These are phyloP conservation scores for Colletes gigas DNA, from an alignment of 1,140 invertebrate species.

Conservation along the genomic window DNA sequence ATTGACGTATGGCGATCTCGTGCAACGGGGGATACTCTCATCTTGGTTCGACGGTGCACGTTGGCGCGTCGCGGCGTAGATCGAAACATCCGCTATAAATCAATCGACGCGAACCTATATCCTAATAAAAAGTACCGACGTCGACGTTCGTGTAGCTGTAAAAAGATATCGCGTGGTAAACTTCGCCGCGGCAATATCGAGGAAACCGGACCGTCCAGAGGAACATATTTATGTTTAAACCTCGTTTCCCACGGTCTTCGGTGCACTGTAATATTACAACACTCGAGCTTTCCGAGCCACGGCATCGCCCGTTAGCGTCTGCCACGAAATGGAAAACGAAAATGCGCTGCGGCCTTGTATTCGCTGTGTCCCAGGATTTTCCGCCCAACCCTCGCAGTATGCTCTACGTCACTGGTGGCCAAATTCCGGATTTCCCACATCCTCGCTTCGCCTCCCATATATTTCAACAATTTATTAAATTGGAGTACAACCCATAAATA, in stretches of 20 bases:
- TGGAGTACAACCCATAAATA: no score
- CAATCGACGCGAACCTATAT: slow-evolving; percentile 51
- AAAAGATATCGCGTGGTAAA: slow-evolving; percentile 17
- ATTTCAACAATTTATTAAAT: no score
- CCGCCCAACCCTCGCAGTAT: no score
- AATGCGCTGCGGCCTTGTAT: no score
- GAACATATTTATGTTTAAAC: slow-evolving; percentile 16
- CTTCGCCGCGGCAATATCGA: slow-evolving; percentile 20
- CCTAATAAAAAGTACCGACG: slow-evolving; percentile 55
- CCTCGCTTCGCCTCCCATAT: no score
- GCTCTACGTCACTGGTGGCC: no score
- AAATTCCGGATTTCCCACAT: no score
- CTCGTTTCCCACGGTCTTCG: neutral
- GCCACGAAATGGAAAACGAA: no score
- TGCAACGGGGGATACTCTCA: slow-evolving; percentile 58
- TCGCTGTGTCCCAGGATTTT: no score
- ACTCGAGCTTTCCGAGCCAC: neutral
- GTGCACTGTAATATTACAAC: neutral
- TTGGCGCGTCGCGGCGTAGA: slow-evolving; percentile 5
- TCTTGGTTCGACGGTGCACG: slow-evolving; percentile 23
- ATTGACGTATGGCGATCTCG: slow-evolving; percentile 69
- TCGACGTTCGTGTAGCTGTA: slow-evolving; percentile 7
- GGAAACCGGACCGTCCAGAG: neutral
- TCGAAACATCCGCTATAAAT: slow-evolving; percentile 48
- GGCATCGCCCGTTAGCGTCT: neutral